Evolutionary conservation across 2,797 vertebrate species (phyloP), one percentile per base, ranked within the genome.

Genomic region (Peromyscus nudipes): DNA sequence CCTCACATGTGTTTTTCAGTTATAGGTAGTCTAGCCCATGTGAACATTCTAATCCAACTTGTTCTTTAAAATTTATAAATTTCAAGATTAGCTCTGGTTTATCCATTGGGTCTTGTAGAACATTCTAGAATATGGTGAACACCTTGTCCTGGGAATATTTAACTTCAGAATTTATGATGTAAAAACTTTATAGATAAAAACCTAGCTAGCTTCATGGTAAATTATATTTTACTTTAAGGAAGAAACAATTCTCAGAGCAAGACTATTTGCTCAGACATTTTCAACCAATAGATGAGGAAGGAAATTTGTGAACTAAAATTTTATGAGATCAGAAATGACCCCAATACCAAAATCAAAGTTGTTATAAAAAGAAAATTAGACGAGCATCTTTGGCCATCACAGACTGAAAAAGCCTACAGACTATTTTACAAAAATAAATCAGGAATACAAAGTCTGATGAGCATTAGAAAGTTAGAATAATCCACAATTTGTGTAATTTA

Each of bases 1-100:
- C 69, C 43, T 92, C 95, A 95, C 96, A 97, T 91, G 80, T 96
- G 95, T 79, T 95, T 95, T 92, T 96, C 73, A 96, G 98, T 97
- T 97, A 88, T 97, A 79, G 95, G 94, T 97, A 97, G 93, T 98
- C 97, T 98, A 34, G 97, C 95, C 96, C 98, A 98, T 67, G 69
- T 95, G 97, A 97, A 96, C 98, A 96, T 93, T 97, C 96, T 94
- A 98, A 98, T 96, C 95, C 75, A 98, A 96, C 88, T 96, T 95
- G 57, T 31, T 91, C 96, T 94, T 92, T 75, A 76, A 88, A 93
- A 80, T 92, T 76, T 89, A 5, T 57, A 64, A 69, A 91, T 93
- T 90, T 93, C 23, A 88, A 95, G 95, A 73, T 46, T 94, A 92
- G 46, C 27, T 67, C 3, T 52, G 71, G 16, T 87, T 92, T 60